Conservation (phyloP, 2,797 vertebrate genomes). For the Gephyroberyx darwinii region DNA sequence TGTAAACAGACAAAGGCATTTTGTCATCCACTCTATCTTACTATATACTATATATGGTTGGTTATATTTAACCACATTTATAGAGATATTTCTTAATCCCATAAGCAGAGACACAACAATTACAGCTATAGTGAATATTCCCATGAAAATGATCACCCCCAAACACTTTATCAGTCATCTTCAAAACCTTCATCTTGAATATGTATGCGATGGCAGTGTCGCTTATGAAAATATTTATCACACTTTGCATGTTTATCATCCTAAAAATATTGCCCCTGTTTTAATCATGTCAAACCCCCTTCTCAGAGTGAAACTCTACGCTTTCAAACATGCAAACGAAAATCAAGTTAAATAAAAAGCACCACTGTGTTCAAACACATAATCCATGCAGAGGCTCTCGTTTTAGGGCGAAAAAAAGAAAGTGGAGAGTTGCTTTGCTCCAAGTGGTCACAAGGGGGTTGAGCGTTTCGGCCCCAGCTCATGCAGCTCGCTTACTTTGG, state of each 20-base stretch:
- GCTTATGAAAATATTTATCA: slow-evolving; percentile 75
- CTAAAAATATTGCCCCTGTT: slow-evolving; percentile 90
- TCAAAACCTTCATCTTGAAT: slow-evolving; percentile 54
- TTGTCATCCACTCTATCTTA: too few species aligned
- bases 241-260: slow-evolving; percentile 86
- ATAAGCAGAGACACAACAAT: slow-evolving; percentile 6
- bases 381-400: slow-evolving; percentile 92
- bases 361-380: slow-evolving; percentile 94
- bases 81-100: background rate
- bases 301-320: slow-evolving; percentile 87
- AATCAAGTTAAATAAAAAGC: slow-evolving; percentile 93
- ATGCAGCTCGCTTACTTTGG: slow-evolving; percentile 95
- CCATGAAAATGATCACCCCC: slow-evolving; percentile 8
- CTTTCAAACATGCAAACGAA: slow-evolving; percentile 85
- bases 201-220: slow-evolving; percentile 63
- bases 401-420: slow-evolving; percentile 90
- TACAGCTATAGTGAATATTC: slow-evolving; percentile 14
- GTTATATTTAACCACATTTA: slow-evolving; percentile 1
- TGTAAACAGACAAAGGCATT: background rate
- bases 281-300: slow-evolving; percentile 86
- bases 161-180: slow-evolving; percentile 51
- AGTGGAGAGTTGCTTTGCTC: slow-evolving; percentile 94
- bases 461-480: slow-evolving; percentile 86
- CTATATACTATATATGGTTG: background rate
- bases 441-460: slow-evolving; percentile 97